Base-by-base conservation (phyloP, 2,113 vertebrate species). In the Menura novaehollandiae region DNA sequence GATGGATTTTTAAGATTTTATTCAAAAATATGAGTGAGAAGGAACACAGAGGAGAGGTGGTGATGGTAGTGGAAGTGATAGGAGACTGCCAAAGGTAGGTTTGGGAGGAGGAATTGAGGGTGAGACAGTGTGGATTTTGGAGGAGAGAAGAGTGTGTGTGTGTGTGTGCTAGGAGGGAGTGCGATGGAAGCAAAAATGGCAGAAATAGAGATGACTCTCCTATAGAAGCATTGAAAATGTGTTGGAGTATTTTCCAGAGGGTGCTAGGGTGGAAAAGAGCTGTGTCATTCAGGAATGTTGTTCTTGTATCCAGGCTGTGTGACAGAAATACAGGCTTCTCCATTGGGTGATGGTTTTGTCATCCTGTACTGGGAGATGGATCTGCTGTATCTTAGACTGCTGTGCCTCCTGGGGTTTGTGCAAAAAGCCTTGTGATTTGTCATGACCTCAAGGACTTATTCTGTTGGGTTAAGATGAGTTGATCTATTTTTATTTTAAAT, bases 401-500 rank as follows among this genome's bases (percentile, higher is more conserved):
- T 43, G 56, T 92, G 60, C 73, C 80, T 91, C 49, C 43, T 0
- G 0, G 73, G 84, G 19, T 75, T 85, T 41, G 84, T 89, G 60
- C 73, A 78, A 91, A 86, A 43, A 93, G 41, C 69, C 20, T 7
- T 56, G 89, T 67, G 93, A 35, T 92, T 91, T 84, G n/a, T 68
- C 56, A 64, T 87, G 94, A 92, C 89, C 95, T 84, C 89, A 10
- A 81, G 73, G 86, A 62, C 64, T 91, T 86, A 55, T 0, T 0
- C 52, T 60, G 35, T 39, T 86, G 93, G 80, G 91, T 93, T 84
- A 88, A 81, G 88, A 93, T 23, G 77, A 92, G 86, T 95, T 64
- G 37, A 56, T 95, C 86, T 95, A 78, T 91, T 96, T 96, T 96
- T 93, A 64, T 68, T 86, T 93, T 11, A 44, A 67, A 95, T 89